Evolutionary conservation across 2,113 vertebrate species (phyloP).

Genomic region (Nothobranchius kuhntae): DNA sequence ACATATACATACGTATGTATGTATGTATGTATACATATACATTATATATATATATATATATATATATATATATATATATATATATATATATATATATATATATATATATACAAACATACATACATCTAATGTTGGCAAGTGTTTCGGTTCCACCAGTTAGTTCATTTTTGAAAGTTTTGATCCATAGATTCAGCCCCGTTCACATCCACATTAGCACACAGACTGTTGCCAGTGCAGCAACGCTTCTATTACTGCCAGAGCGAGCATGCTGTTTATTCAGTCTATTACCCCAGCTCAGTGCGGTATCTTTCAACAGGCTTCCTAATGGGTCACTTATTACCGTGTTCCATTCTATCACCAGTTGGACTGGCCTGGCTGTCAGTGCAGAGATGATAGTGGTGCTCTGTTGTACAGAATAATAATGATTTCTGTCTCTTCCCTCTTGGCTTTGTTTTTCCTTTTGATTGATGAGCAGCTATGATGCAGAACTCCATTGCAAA

Average conservation of each 20-base stretch:
- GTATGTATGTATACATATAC: no score
- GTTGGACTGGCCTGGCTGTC: slow-evolving; percentile 28
- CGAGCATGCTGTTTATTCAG: slow-evolving; percentile 55
- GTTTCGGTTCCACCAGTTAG: slow-evolving; percentile 4
- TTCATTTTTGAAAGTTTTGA: neutral
- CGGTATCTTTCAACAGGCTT: slow-evolving; percentile 31
- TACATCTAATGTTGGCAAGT: neutral
- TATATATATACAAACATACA: no score
- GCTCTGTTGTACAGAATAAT: slow-evolving; percentile 26
- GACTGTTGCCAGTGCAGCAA: slow-evolving; percentile 41
- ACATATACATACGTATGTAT: no score
- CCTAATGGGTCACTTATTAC: slow-evolving; percentile 57
- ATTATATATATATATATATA: no score
- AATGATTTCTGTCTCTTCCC: slow-evolving; percentile 10
- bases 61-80: no score
- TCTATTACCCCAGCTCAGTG: slow-evolving; percentile 49
- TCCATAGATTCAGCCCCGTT: slow-evolving; percentile 6
- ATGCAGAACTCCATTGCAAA: neutral
- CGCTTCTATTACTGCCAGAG: slow-evolving; percentile 50
- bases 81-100: no score
- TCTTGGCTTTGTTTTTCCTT: slow-evolving; percentile 9
- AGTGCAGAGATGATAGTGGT: slow-evolving; percentile 27
- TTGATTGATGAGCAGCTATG: slow-evolving; percentile 7
- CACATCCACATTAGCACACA: slow-evolving; percentile 10
- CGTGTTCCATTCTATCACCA: slow-evolving; percentile 37